Evolutionary conservation across 2,113 vertebrate species (phyloP).

Genomic region (Poeciliopsis prolifica): DNA sequence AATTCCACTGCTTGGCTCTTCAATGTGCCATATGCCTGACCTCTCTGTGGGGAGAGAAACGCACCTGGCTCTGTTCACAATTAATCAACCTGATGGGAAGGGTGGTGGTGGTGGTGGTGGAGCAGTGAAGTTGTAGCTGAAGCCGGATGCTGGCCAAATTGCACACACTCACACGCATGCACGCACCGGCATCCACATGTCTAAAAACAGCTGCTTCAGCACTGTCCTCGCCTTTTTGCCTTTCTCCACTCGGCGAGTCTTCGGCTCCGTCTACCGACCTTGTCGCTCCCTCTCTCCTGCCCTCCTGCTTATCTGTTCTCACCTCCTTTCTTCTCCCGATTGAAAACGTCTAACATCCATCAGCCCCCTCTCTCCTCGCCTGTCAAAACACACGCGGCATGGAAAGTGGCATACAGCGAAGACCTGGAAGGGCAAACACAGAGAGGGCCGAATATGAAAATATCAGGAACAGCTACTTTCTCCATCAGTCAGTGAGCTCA

Average conservation of each 20-base stretch:
- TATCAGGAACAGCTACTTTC: slow-evolving; percentile 54
- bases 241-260: slow-evolving; percentile 1
- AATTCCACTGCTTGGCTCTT: slow-evolving; percentile 69
- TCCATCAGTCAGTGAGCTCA: slow-evolving; percentile 63
- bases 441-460: slow-evolving; percentile 64
- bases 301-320: slow-evolving; percentile 32
- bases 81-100: slow-evolving; percentile 72
- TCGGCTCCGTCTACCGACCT: slow-evolving; percentile 12
- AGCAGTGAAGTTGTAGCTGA: slow-evolving; percentile 28
- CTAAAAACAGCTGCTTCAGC: slow-evolving; percentile 61
- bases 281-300: slow-evolving; percentile 14
- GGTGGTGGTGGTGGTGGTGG: slow-evolving; percentile 27
- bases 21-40: slow-evolving; percentile 71
- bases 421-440: slow-evolving; percentile 49
- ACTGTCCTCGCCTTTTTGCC: slow-evolving; percentile 32
- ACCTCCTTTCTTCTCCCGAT: slow-evolving; percentile 37
- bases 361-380: slow-evolving; percentile 29
- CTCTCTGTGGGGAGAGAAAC: slow-evolving; percentile 65
- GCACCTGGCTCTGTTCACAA: slow-evolving; percentile 74
- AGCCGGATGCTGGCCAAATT: slow-evolving; percentile 46
- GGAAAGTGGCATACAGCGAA: slow-evolving; percentile 11
- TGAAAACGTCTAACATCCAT: slow-evolving; percentile 62
- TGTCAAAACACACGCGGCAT: slow-evolving; percentile 44
- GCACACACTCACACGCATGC: neutral
- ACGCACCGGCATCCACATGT: slow-evolving; percentile 21